Base-by-base conservation (phyloP, 2,797 vertebrate species). In the Eospalax fontanierii region DNA sequence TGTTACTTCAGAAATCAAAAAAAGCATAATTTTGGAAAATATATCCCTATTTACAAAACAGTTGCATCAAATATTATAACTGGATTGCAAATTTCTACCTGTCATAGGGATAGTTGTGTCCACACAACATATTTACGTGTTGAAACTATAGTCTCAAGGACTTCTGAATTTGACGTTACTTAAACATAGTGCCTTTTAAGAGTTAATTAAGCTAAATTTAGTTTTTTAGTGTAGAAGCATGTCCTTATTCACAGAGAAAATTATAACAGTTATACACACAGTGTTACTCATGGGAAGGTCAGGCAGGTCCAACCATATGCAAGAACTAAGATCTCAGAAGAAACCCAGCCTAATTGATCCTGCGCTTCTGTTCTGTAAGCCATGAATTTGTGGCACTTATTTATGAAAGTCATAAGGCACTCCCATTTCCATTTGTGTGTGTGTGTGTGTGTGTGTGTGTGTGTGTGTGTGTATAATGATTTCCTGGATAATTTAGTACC, bases 1-100 rank as follows among this genome's bases (percentile, higher is more conserved):
- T 3, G 86, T 90, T 91, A 73, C 81, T 94, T 65, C 35, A 85
- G 2, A 57, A 85, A 46, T 46, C 1, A 75, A 90, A 94, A 94
- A 54, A 33, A 71, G 7, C n/a, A 93, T 93, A 83, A 63, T 85
- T 38, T 2, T 33, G 73, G 73, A 87, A 95, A 93, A 74, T 33
- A 16, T 57, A 46, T 22, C 21, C 33, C 66, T 63, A 40, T 46
- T 38, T 28, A 86, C 8, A 80, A 59, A 71, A 71, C 2, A 71
- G 22, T 61, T 40, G 24, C 14, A 28, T 4, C 78, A 65, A 75
- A 2, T 63, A 59, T 38, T 15, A 76, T 19, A 12, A 78, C 35
- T 28, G 89, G 84, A 87, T 3, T 65, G 21, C 26, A 73, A 40
- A 35, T n/a, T 75, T 89, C 50, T 65, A 18, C 12, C 40, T 80